These are phyloP conservation scores for Merops nubicus DNA, from an alignment of 2,113 vertebrate species.

Conservation along the genomic window DNA sequence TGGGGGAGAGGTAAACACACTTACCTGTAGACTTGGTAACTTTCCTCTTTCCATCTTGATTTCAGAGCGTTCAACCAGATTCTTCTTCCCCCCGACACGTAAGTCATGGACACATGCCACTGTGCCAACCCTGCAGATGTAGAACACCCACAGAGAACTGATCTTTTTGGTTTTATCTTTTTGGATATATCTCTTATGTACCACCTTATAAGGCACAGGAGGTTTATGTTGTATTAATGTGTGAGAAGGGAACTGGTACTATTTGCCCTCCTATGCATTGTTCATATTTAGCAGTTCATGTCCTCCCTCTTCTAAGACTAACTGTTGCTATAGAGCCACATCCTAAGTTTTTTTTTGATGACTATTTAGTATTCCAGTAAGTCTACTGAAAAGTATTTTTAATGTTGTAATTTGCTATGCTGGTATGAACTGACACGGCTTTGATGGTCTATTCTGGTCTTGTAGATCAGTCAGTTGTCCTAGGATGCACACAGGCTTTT, in stretches of 20 bases:
- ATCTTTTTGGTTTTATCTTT: neutral
- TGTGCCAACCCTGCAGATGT: constrained; percentile 32
- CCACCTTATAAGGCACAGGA: neutral
- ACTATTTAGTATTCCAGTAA: neutral
- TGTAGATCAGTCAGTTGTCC: neutral
- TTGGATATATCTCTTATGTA: neutral
- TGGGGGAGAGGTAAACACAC: neutral
- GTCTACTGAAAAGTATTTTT: neutral
- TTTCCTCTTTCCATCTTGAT: constrained; percentile 33
- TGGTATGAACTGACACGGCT: neutral
- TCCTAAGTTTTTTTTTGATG: neutral
- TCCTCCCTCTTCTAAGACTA: neutral
- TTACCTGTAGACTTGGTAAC: neutral
- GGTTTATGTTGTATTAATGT: neutral
- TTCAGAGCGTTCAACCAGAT: constrained; percentile 97
- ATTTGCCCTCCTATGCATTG: too few species aligned
- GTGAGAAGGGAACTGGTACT: neutral
- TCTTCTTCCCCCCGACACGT: constrained; percentile 98
- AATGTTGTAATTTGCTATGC: neutral
- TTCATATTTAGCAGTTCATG: neutral
- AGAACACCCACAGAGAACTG: constrained; percentile 2
- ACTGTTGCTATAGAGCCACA: neutral
- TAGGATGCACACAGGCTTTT: neutral
- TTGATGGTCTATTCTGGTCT: neutral
- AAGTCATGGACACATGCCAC: constrained; percentile 69